Base-by-base conservation (phyloP, 2,888 invertebrate species). In the Eupithecia vulgata region DNA sequence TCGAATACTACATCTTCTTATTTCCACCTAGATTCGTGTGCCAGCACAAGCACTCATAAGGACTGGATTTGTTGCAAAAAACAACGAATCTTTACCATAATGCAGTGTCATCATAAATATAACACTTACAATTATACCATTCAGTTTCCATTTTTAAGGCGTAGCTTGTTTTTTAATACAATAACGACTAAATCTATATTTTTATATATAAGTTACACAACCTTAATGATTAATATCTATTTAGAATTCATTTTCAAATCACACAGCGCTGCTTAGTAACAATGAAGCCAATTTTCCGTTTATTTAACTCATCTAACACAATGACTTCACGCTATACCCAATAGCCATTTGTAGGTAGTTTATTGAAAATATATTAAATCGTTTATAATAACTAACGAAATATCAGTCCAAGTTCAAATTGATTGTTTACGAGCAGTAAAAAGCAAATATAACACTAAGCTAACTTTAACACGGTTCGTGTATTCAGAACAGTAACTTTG, bases 121-220 rank as follows among this genome's bases (percentile, higher is more conserved):
- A 65, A 68, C 70, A 70, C 70, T 42, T 67, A 45, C 57, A 70
- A 37, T 45, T 42, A 57, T 68, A 62, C 52, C 5, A 21, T 37
- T 25, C 66, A 72, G 57, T 66, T 21, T 65, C 17, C 34, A 34
- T 2, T 35, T 59, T 68, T 52, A 71, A 74, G 71, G 68, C 61
- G 48, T 66, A 48, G 61, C 35, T 68, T 45, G 40, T 65, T 65
- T 40, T n/a, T 65, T 13, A 42, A 40, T 65, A 65, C 12, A 40
- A 21, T 40, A 21, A 21, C 35, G 37, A 40, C 48, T 70, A 40
- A 52, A 68, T 40, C 15, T 67, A 30, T 40, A 40, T 25, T 35
- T 25, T 69, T 57, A 21, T 13, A 57, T 68, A 42, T 65, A 65
- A 13, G 68, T 68, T 69, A 74, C 69, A 74, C 74, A 74, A 74